Conservation (phyloP, 2,797 vertebrate genomes). For the Thamnophis elegans region DNA sequence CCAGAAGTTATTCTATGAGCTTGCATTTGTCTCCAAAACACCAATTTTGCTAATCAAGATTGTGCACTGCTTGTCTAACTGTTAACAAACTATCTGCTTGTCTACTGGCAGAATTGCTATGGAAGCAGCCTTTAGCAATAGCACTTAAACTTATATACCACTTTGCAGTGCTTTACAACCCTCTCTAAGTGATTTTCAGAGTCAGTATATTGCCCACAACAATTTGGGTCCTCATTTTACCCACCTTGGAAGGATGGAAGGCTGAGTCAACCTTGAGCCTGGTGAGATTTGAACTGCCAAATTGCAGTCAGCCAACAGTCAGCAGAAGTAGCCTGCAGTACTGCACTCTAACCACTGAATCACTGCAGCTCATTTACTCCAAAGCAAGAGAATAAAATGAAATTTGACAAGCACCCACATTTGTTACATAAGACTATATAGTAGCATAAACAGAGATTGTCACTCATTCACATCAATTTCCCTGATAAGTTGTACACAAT, state of each 20-base stretch:
- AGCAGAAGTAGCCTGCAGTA: too few relatives aligned
- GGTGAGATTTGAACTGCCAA: too few relatives aligned
- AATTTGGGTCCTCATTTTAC: too few relatives aligned
- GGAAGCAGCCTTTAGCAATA: background rate
- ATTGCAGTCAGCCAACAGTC: too few relatives aligned
- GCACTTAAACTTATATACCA: too few relatives aligned
- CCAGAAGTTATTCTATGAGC: background rate
- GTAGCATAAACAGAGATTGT: background rate
- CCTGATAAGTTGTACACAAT: background rate
- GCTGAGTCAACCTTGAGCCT: too few relatives aligned
- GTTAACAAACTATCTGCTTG: background rate
- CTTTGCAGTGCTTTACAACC: too few relatives aligned
- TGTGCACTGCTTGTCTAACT: background rate
- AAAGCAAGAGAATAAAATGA: background rate
- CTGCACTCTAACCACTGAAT: too few relatives aligned
- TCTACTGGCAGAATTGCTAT: background rate
- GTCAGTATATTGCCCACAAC: too few relatives aligned
- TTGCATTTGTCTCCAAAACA: background rate
- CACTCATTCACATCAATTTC: background rate
- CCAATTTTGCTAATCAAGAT: background rate
- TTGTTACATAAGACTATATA: background rate
- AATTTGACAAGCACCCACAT: background rate
- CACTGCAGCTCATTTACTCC: background rate
- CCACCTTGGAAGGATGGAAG: too few relatives aligned
- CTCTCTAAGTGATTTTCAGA: too few relatives aligned